These are phyloP conservation scores for Conomelus anceps DNA, from an alignment of 2,888 invertebrate species.

Conservation along the genomic window DNA sequence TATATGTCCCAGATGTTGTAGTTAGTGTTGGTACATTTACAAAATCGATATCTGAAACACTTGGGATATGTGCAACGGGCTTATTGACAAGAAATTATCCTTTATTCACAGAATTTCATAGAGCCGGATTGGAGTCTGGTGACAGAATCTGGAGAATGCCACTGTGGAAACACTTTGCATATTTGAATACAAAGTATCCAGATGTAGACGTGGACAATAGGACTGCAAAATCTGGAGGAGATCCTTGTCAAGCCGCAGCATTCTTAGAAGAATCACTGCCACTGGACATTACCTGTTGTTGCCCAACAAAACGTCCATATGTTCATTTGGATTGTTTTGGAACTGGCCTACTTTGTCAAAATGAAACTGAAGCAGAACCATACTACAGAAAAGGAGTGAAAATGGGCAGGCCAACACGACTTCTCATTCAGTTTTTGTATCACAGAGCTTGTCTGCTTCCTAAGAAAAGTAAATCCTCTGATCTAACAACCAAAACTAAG, in stretches of 20 bases:
- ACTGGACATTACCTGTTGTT: background rate
- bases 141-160: constrained; percentile 67
- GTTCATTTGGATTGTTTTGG: constrained; percentile 1
- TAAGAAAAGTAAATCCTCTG: background rate
- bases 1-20: background rate
- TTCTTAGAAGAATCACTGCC: background rate
- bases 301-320: background rate
- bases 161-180: constrained; percentile 50
- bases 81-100: background rate
- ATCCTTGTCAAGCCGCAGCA: constrained; percentile 2
- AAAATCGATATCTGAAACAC: background rate
- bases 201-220: constrained; percentile 1
- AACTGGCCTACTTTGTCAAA: background rate
- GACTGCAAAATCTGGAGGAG: background rate
- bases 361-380: background rate
- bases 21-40: background rate
- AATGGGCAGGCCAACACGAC: background rate
- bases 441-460: constrained; percentile 4
- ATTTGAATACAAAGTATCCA: background rate
- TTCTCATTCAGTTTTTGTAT: background rate
- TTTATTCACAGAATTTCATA: constrained; percentile 47
- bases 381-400: constrained; percentile 2
- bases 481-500: background rate
- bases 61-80: background rate
- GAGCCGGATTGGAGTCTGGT: constrained; percentile 52